Evolutionary conservation across 2,113 vertebrate species (phyloP).

Genomic region (Pongo pygmaeus): DNA sequence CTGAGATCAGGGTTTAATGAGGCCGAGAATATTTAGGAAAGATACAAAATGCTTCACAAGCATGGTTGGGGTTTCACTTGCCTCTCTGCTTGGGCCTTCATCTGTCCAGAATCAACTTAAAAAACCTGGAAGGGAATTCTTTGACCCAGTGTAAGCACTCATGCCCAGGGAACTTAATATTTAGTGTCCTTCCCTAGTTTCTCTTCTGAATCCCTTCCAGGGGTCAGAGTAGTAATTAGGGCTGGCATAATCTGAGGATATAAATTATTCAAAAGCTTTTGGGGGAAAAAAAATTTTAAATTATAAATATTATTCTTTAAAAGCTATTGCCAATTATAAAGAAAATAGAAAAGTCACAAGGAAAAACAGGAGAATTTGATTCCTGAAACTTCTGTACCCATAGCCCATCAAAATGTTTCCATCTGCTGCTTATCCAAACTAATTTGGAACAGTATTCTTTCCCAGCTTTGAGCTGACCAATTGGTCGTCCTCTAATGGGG

Average conservation of each 20-base stretch:
- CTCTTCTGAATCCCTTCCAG: neutral
- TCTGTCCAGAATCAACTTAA: neutral
- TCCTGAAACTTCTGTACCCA: neutral
- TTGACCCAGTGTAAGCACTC: neutral
- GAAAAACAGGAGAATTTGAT: neutral
- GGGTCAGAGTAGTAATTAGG: neutral
- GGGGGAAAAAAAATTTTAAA: constrained; percentile 1
- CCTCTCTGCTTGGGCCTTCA: neutral
- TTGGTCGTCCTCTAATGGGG: neutral
- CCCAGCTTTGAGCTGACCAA: neutral
- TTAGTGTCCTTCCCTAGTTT: neutral
- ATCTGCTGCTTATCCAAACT: neutral
- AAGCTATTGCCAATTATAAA: neutral
- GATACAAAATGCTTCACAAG: neutral
- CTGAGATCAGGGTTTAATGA: neutral
- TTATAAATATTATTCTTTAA: constrained; percentile 3
- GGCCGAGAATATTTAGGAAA: neutral
- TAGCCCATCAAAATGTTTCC: neutral
- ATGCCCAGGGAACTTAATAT: neutral
- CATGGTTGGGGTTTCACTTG: neutral
- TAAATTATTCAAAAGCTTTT: neutral
- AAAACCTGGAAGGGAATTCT: neutral
- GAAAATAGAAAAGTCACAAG: neutral
- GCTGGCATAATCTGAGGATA: neutral
- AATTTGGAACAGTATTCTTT: neutral